Base-by-base conservation (phyloP, 2,888 invertebrate species). In the Leptopilina myrica region DNA sequence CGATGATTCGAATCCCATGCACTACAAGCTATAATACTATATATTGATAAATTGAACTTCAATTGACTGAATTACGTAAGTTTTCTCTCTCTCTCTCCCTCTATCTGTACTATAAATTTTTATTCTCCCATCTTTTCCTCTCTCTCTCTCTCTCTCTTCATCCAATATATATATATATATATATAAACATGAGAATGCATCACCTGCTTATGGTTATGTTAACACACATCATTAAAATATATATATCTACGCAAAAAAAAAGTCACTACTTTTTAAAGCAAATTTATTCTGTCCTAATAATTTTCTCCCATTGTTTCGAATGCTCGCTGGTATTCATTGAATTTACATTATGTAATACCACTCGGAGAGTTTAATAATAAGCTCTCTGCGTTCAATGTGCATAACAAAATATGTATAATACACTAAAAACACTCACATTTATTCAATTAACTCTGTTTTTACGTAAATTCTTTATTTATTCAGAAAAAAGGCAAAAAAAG, bases 11-110 rank as follows among this genome's bases (percentile, higher is more conserved):
- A 69, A 69, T 33, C 69, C 49, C 33, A 14, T 69, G 5, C 14
- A 69, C n/a, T 53, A 26, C 67, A 26, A 26, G 49, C 11, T 49
- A 49, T 20, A 40, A 66, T 12, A 46, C 43, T 12, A 33, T 69
- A 49, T 69, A 69, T 33, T 69, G 49, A 53, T 69, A 69, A 69
- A 69, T 11, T n/a, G 33, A 46, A 20, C 26, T n/a, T 69, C 69
- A 69, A 69, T 69, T 69, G 53, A 53, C 69, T 49, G 26, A 69
- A 69, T 69, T 53, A 53, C 53, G 53, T 26, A 69, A 69, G 33
- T 12, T 49, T 12, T 49, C 49, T 49, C 49, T 49, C 49, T 49
- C 49, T 49, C 49, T 49, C 49, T 49, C 49, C 11, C 49, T 49
- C 49, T 49, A 2, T 33, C 33, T 33, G 2, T 33, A 33, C 33